Percentiles rank a stretch among this genome's conserved stretches.
Conservation (phyloP, 2,113 vertebrate species). For the Pteronura brasiliensis region DNA sequence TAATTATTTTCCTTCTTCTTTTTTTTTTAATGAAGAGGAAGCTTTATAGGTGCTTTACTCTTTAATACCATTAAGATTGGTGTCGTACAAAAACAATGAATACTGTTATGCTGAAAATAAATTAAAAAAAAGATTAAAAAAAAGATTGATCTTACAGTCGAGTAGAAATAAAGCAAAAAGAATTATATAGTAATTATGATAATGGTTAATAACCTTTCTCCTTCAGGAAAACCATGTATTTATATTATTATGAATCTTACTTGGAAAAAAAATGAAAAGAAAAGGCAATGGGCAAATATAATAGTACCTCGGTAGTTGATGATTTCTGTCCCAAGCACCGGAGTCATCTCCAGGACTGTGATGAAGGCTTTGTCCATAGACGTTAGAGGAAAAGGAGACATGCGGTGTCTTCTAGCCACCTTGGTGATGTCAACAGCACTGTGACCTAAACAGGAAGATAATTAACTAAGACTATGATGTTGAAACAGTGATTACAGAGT, state of each 20-base stretch:
- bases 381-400: slow-evolving; percentile 98
- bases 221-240: slow-evolving; percentile 22
- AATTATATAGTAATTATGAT: neutral
- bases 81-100: too few relatives aligned
- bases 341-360: slow-evolving; percentile 99
- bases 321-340: slow-evolving; percentile 98
- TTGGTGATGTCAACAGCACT: slow-evolving; percentile 99
- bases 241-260: slow-evolving; percentile 7
- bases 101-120: too few relatives aligned
- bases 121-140: too few relatives aligned
- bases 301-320: slow-evolving; percentile 97
- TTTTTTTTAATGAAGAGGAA: slow-evolving; percentile 40
- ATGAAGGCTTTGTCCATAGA: slow-evolving; percentile 99
- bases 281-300: neutral
- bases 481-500: slow-evolving; percentile 30
- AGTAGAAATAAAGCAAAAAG: slow-evolving; percentile 21
- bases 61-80: neutral
- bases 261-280: slow-evolving; percentile 28
- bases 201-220: neutral
- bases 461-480: slow-evolving; percentile 26
- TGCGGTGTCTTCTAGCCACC: slow-evolving; percentile 98
- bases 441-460: slow-evolving; percentile 88
- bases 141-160: neutral
- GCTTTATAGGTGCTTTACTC: neutral
- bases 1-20: neutral